Conservation (phyloP, 2,113 vertebrate genomes). For the Rhagologus leucostigma region DNA sequence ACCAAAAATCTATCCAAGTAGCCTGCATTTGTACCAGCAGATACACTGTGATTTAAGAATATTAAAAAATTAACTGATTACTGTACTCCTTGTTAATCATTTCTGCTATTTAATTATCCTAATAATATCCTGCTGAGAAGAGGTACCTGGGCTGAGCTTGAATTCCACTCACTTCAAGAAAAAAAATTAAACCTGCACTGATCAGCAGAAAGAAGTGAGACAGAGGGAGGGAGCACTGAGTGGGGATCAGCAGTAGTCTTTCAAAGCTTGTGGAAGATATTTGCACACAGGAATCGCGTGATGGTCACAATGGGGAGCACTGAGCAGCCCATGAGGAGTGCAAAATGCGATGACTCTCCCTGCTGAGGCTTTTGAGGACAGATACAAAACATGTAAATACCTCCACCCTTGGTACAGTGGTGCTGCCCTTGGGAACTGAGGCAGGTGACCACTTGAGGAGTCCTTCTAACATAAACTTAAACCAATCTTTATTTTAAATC, state of each 20-base stretch:
- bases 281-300: background rate
- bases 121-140: background rate
- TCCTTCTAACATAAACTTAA: background rate
- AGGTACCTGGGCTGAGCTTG: background rate
- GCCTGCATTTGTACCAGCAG: background rate
- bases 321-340: background rate
- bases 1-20: background rate
- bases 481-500: background rate
- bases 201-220: background rate
- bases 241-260: background rate
- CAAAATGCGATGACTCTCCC: background rate
- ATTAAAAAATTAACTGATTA: background rate
- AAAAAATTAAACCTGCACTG: background rate
- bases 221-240: background rate
- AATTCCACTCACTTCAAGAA: conserved; percentile 41
- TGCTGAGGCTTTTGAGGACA: background rate
- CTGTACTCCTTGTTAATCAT: background rate
- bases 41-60: background rate
- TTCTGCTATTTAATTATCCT: background rate
- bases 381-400: background rate
- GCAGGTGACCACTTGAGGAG: background rate
- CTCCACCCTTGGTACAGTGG: too few species aligned
- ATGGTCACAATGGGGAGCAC: too few species aligned
- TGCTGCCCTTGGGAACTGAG: background rate
- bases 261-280: background rate